A percentile compares a stretch with the other conserved stretches of the same genome.
phyloP scores from a whole-genome alignment of 2,113 vertebrate genomes.

The Leiothrix lutea region DNA sequence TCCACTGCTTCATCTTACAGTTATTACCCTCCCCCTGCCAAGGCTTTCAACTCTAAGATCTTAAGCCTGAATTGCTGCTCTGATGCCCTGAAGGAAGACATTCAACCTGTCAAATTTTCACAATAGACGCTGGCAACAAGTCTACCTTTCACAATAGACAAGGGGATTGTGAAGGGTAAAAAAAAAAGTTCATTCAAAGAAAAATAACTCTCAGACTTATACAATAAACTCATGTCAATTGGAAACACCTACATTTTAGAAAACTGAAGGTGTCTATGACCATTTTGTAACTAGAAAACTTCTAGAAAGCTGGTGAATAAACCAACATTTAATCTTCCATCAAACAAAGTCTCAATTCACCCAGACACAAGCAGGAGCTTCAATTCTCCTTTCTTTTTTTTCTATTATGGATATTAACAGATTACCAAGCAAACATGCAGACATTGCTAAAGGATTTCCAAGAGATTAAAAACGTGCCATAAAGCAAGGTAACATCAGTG shows the following conservation, averaged over 20 bases:
- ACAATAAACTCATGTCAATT: background rate
- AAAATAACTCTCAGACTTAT: background rate
- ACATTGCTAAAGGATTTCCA: background rate
- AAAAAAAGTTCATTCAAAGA: background rate
- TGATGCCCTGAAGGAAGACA: conserved; percentile 1
- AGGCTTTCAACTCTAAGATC: background rate
- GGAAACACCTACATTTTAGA: background rate
- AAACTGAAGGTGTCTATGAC: background rate
- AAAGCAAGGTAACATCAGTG: background rate
- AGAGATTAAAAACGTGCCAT: background rate
- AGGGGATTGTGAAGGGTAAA: background rate
- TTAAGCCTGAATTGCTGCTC: background rate
- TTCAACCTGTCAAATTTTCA: background rate
- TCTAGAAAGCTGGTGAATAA: background rate
- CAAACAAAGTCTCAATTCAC: background rate
- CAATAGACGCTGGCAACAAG: background rate
- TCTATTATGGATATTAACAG: background rate
- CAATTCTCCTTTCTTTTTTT: background rate
- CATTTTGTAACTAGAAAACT: background rate
- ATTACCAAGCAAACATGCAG: background rate
- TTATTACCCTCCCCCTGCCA: background rate
- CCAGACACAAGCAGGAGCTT: background rate
- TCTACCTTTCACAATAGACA: background rate
- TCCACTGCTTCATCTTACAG: background rate
- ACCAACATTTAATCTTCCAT: background rate